Conservation (phyloP, 2,888 invertebrate genomes). For the Rhamphomyia laevipes region DNA sequence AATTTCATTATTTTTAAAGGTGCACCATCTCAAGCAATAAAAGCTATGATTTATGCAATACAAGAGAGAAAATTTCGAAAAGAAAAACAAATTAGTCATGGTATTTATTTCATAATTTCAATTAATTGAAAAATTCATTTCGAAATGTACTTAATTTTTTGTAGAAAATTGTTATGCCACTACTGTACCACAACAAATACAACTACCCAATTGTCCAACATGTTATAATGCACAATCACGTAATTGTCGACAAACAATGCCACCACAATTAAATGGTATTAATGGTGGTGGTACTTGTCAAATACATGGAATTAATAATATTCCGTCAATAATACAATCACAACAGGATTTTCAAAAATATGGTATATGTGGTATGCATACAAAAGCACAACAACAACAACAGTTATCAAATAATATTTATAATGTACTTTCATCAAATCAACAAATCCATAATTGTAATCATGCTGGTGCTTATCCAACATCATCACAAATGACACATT, state of each 20-base stretch:
- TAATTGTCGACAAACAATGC: conserved; percentile 4
- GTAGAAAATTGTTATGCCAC: conserved; percentile 18
- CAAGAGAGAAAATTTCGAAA: conserved; percentile 28
- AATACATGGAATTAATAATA: background rate
- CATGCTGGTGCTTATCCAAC: too few species aligned
- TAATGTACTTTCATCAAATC: background rate
- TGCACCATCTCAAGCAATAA: conserved; percentile 27
- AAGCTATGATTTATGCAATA: conserved; percentile 26
- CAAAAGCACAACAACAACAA: background rate
- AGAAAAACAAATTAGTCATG: conserved; percentile 18
- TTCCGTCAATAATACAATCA: background rate
- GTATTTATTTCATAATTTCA: background rate
- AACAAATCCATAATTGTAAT: background rate
- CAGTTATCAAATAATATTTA: background rate
- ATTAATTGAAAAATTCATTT: background rate
- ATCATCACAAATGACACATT: conserved; percentile 29
- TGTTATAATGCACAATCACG: conserved; percentile 8
- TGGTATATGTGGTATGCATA: background rate
- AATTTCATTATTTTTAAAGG: conserved; percentile 16
- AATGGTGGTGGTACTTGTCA: conserved; percentile 9
- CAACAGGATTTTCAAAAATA: background rate
- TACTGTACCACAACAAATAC: conserved; percentile 14
- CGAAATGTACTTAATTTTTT: background rate
- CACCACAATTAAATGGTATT: conserved; percentile 14
- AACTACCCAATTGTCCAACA: conserved; percentile 6